Base-by-base conservation (phyloP, 1,140 invertebrate genomes). In the Lepidurus apus region DNA sequence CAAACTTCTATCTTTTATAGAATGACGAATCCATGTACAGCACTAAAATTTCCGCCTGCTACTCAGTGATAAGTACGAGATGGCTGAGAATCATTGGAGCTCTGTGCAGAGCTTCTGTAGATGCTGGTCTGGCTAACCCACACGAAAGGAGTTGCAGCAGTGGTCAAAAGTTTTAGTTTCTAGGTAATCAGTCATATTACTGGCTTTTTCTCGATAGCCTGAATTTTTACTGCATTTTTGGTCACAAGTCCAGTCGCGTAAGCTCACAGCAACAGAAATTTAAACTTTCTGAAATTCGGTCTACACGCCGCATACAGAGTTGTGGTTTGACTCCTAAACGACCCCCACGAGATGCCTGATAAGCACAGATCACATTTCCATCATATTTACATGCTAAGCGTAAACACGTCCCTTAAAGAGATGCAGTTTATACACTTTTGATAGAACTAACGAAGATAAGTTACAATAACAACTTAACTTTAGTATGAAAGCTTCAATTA, bases 331-430 rank as follows among this genome's bases (percentile, higher is more conserved):
- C 53, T 65, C 53, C 53, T 65, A 17, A 65, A 65, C 13, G 53
- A 65, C 53, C 53, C 53, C 8, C 17, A 17, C 53, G 53, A 65
- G 53, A 21, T n/a, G 53, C 8, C 53, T 65, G 53, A 65, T 65
- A 65, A 65, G 53, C 53, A 65, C 53, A 7, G 53, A 65, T 65
- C 53, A 17, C 53, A 65, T 65, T 65, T 65, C 53, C 53, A 65
- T 65, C 53, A 65, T 21, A 65, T 65, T 65, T n/a, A 65, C 53
- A 65, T 65, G 53, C 53, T 65, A 1, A 65, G 53, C 53, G 7
- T 17, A 65, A 65, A 65, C 53, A 65, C 21, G 7, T 65, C 21
- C 4, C 9, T 65, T 65, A 7, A 47, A n/a, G 34, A n/a, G n/a
- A 65, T 21, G 53, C 53, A 65, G 13, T 65, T 65, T 65, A 65